Evolutionary conservation across 2,888 invertebrate genomes (phyloP).

Genomic region (Lissonota sp.): DNA sequence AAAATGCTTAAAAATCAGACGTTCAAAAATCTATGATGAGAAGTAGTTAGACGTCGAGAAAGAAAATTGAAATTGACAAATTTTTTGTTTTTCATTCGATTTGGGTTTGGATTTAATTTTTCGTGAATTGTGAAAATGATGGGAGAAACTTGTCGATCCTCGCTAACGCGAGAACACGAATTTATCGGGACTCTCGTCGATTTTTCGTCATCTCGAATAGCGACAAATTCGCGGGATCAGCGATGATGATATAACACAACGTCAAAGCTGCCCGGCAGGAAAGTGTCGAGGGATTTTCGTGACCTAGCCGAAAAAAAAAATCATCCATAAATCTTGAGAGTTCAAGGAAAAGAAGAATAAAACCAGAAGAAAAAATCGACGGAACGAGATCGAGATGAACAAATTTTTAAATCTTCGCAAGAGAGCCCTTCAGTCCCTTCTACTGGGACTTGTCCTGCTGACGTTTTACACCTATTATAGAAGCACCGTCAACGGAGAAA

Average conservation of each 20-base stretch:
- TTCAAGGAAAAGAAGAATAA: conserved; percentile 26
- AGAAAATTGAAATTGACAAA: no score
- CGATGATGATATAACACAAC: conserved; percentile 39
- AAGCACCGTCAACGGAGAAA: conserved; percentile 76
- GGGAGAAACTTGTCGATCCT: conserved; percentile 13
- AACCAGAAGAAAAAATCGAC: not conserved
- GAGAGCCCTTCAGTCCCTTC: conserved; percentile 77
- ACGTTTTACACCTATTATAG: conserved; percentile 81
- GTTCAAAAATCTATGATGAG: no score
- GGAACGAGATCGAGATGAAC: conserved; percentile 67
- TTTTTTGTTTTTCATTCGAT: not conserved
- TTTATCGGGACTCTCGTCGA: conserved; percentile 21
- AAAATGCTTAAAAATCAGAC: no score
- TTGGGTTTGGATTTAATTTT: not conserved
- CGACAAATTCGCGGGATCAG: conserved; percentile 19
- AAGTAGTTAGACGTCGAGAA: no score
- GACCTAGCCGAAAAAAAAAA: not conserved
- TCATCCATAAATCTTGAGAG: conserved; percentile 6
- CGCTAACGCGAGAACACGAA: conserved; percentile 30
- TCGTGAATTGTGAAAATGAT: conserved; percentile 34
- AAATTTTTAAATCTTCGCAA: conserved; percentile 77
- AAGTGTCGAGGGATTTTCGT: not conserved
- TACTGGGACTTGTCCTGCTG: conserved; percentile 77
- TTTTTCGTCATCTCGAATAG: conserved; percentile 25
- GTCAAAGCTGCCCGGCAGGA: not conserved